Conservation (phyloP, 2,797 vertebrate species). For the Cichlasoma orientale region DNA sequence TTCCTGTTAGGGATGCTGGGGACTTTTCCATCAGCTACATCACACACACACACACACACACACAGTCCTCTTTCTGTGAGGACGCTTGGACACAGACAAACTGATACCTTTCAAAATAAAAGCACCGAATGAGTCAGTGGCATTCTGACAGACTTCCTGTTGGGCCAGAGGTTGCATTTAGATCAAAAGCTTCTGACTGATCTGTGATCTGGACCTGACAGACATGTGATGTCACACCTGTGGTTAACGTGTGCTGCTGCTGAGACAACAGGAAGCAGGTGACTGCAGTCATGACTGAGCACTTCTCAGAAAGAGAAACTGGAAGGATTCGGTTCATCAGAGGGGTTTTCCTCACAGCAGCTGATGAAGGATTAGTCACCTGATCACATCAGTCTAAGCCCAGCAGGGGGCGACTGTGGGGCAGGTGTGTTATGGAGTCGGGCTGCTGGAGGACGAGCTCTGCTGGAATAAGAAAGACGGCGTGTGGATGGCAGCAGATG, state of each 20-base stretch:
- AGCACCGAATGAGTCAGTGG: background rate
- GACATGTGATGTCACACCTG: background rate
- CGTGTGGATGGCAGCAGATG: background rate
- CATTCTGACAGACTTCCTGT: no score
- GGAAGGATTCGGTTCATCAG: background rate
- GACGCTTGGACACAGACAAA: background rate
- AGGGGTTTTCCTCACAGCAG: slow-evolving; percentile 22
- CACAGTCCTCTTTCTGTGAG: no score
- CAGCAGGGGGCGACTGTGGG: background rate
- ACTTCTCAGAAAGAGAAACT: slow-evolving; percentile 27
- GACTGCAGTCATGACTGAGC: slow-evolving; percentile 14
- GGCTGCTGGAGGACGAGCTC: no score
- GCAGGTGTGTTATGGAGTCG: background rate
- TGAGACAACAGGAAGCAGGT: background rate
- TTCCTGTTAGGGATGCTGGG: slow-evolving; percentile 52
- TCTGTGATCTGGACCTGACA: background rate
- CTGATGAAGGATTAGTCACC: background rate
- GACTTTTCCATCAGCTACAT: slow-evolving; percentile 47
- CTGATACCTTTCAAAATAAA: background rate
- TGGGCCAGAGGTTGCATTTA: background rate
- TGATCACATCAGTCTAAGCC: background rate
- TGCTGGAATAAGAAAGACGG: background rate
- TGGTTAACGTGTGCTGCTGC: background rate
- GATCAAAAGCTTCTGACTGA: background rate
- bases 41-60: background rate